Evolutionary conservation across 2,113 vertebrate species (phyloP).

Genomic region (Platichthys flesus): DNA sequence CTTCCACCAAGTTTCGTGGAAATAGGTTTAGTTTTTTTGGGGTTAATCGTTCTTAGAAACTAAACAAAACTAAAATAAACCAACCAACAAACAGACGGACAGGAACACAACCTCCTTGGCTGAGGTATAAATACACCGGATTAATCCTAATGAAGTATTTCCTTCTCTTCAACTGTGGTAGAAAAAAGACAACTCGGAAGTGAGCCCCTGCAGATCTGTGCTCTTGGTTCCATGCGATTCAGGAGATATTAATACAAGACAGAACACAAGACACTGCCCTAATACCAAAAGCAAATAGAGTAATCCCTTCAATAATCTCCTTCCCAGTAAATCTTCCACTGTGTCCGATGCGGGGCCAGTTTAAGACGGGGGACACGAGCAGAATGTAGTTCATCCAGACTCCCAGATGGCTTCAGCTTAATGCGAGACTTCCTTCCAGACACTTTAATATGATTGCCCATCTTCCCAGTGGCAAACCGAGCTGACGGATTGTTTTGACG

Average conservation of each 20-base stretch:
- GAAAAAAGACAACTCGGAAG: too few species aligned
- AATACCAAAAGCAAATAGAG: conserved; percentile 21
- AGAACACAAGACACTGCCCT: conserved; percentile 5
- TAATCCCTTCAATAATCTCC: conserved; percentile 10
- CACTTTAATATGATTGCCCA: conserved; percentile 30
- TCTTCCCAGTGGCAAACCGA: conserved; percentile 43
- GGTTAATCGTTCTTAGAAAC: too few species aligned
- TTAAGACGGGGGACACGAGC: conserved; percentile 14
- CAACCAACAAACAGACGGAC: too few species aligned
- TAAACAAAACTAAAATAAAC: too few species aligned
- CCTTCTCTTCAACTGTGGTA: too few species aligned
- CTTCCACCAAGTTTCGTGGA: too few species aligned
- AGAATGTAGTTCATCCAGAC: conserved; percentile 31
- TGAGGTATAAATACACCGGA: too few species aligned
- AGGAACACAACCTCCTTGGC: too few species aligned
- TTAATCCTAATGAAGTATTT: too few species aligned
- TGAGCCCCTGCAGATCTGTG: background rate
- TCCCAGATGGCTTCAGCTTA: conserved; percentile 38
- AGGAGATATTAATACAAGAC: conserved; percentile 4
- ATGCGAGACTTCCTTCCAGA: conserved; percentile 53
- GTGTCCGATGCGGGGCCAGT: conserved; percentile 21
- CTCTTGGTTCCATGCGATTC: conserved; percentile 4
- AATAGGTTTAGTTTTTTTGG: too few species aligned
- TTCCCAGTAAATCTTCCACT: conserved; percentile 7
- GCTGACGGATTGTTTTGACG: conserved; percentile 52